Evolutionary conservation across 2,113 vertebrate genomes (phyloP).

Genomic region (Ciconia maguari): DNA sequence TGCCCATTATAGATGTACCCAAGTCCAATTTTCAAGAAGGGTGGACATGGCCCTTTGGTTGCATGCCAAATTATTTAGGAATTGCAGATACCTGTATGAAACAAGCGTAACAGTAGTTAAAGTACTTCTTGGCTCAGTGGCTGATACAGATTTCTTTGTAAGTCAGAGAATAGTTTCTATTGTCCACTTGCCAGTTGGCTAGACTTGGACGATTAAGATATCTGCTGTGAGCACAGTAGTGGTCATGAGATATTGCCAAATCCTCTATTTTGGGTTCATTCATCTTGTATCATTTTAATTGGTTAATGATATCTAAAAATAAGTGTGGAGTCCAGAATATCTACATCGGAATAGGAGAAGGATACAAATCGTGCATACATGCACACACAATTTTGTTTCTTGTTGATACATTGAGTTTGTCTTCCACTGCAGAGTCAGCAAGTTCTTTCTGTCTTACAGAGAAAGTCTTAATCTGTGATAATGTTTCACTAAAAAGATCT

Average conservation of each 20-base stretch:
- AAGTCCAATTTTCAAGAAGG: background rate
- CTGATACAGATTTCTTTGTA: background rate
- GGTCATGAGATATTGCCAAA: background rate
- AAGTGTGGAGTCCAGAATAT: background rate
- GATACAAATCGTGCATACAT: background rate
- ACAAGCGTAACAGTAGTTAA: conserved; percentile 13
- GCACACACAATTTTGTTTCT: background rate
- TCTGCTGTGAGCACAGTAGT: conserved; percentile 29
- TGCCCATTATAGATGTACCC: background rate
- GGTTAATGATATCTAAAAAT: conserved; percentile 29
- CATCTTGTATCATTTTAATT: conserved; percentile 38
- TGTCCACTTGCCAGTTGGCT: conserved; percentile 61
- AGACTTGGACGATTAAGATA: conserved; percentile 61
- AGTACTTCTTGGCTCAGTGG: conserved; percentile 26
- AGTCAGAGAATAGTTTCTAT: conserved; percentile 35
- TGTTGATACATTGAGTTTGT: conserved; percentile 36
- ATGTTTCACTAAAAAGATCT: conserved; percentile 63
- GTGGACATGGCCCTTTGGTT: background rate
- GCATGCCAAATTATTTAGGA: background rate
- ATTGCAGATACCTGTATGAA: background rate
- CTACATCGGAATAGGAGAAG: background rate
- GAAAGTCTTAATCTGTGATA: conserved; percentile 62
- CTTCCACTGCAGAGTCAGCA: conserved; percentile 59
- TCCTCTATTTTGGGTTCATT: conserved; percentile 34
- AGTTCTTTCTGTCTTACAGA: conserved; percentile 52